Evolutionary conservation across 2,888 invertebrate species (phyloP), one percentile per base, ranked within the genome.

Genomic region (Tachina fera): DNA sequence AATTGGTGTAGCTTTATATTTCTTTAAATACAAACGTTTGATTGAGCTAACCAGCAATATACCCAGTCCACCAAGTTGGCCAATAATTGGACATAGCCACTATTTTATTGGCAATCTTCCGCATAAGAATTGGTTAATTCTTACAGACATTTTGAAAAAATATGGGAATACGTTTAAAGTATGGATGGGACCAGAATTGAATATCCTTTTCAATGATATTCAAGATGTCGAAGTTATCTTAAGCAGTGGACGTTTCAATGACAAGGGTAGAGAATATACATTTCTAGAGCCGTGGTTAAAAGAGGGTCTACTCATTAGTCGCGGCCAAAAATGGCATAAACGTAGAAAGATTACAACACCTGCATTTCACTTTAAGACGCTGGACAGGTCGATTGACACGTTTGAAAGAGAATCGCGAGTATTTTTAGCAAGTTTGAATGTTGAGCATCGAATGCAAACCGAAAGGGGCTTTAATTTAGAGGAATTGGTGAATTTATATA

Each of bases 321-420:
- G 90, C 5, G 92, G 92, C 9, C 88, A 87, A 47, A 92, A 92
- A 63, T 92, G 92, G 92, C 89, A 94, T 88, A 92, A 93, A 2
- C 94, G 95, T 14, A 93, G 97, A 43, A 96, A 96, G 91, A 94
- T 96, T 85, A 92, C 97, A 74, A 96, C 97, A 0, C 96, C 96
- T 1, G 95, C 96, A 0, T 97, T 97, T 91, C 97, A 97, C 91
- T 97, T 96, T 90, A 95, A 95, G 89, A 96, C 96, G 76, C 92
- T 97, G 49, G 95, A 96, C 89, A 94, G 95, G 88, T 96, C 96
- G 90, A 91, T 96, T n/a, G 95, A 94, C 0, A 94, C 95, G 0
- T 96, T 97, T 90, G 95, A 96, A 88, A 94, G 94, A 68, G 95
- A 96, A 76, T 93, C 94, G 9, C 92, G 93, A 19, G 92, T 94